Evolutionary conservation across 2,113 vertebrate genomes (phyloP), one percentile per base, ranked within the genome.

Genomic region (Bambusicola thoracicus): DNA sequence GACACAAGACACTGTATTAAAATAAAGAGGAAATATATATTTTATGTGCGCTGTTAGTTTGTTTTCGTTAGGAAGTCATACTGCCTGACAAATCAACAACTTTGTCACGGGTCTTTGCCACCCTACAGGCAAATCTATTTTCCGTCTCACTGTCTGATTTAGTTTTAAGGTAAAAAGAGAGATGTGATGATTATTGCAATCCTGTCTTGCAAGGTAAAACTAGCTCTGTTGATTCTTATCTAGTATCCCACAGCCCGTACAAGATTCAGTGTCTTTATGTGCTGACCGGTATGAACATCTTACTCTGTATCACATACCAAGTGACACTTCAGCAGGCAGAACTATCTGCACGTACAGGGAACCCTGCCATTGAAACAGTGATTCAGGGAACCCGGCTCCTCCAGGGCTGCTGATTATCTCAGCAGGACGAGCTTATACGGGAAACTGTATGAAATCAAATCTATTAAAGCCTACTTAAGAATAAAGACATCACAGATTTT

Each of bases 301-400:
- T 89, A 69, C 44, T 63, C 61, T 72, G 2, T 25, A 1, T 13
- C 56, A 56, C 69, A 40, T 68, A 58, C 43, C 3, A 0, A 88
- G 86, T 77, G 88, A 86, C 81, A 40, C 81, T 73, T 92, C 76
- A 24, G 89, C 90, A 90, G 80, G 30, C 56, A 76, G 22, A 78
- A 44, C 1, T 2, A 81, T 81, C 69, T 5, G 8, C 86, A 49
- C 36, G 22, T 30, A 48, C 40, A 22, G 95, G 94, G 95, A 95
- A 81, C 73, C 36, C 77, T 92, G 96, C 92, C 95, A 94, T 75
- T 24, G 19, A 77, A 96, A 86, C 56, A 74, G 90, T 96, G 94
- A 96, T 90, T 96, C 94, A 96, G 89, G 93, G 90, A 96, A 92
- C 56, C 92, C 90, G 94, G 94, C 90, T 96, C 92, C 94, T 93